phyloP scores from a whole-genome alignment of 1,140 invertebrate species.

The Drosophila nannoptera region DNA sequence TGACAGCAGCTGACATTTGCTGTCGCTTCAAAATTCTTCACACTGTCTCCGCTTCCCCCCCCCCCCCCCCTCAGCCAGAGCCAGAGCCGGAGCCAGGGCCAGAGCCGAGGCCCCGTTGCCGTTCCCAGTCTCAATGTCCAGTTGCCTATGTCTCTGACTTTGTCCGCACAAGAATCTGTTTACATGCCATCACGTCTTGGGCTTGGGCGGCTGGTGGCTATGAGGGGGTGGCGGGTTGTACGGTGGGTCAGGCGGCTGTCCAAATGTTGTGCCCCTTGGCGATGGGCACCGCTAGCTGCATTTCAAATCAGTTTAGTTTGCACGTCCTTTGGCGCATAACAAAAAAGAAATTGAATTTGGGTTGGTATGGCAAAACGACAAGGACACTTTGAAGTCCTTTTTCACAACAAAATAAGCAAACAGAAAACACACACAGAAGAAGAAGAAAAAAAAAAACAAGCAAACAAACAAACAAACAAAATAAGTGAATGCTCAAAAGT shows the following conservation, averaged over 20 bases:
- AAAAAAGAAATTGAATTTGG: slow-evolving; percentile 70
- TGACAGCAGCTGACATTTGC: slow-evolving; percentile 48
- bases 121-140: slow-evolving; percentile 10
- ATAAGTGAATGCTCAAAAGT: slow-evolving; percentile 47
- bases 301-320: slow-evolving; percentile 75
- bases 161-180: slow-evolving; percentile 42
- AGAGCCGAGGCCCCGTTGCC: too few species aligned
- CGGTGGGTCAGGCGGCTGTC: slow-evolving; percentile 41
- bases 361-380: slow-evolving; percentile 33
- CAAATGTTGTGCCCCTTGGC: slow-evolving; percentile 40
- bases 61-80: not conserved
- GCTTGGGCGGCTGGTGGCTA: not conserved
- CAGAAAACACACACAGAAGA: slow-evolving; percentile 14
- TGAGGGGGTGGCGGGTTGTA: not conserved
- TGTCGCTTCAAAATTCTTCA: slow-evolving; percentile 38
- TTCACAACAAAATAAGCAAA: slow-evolving; percentile 24
- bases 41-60: not conserved
- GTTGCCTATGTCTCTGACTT: not conserved
- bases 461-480: slow-evolving; percentile 14
- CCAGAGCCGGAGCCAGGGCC: too few species aligned
- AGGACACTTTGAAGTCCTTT: slow-evolving; percentile 64
- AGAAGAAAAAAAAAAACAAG: not conserved
- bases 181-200: slow-evolving; percentile 62
- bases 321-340: slow-evolving; percentile 64
- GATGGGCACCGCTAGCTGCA: slow-evolving; percentile 53